These are phyloP conservation scores for Danio aesculapii DNA, from an alignment of 2,797 vertebrate species.

Conservation along the genomic window DNA sequence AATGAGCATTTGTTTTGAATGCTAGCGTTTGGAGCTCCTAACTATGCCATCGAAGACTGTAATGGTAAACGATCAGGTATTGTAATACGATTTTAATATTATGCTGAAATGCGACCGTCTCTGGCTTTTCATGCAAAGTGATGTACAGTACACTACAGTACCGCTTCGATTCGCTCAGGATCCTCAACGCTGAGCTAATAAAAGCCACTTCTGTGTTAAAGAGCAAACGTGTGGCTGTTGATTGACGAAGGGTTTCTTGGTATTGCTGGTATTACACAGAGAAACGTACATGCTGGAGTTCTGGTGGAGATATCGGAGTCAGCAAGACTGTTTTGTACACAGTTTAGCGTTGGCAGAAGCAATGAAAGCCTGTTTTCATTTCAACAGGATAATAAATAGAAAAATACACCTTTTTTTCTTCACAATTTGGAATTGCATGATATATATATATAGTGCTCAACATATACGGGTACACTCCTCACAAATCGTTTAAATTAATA, in stretches of 20 bases:
- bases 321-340: neutral
- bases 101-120: slow-evolving; percentile 5
- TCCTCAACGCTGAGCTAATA: slow-evolving; percentile 32
- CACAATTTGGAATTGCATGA: no score
- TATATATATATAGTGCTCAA: no score
- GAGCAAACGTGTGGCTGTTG: slow-evolving; percentile 1
- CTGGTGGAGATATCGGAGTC: neutral
- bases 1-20: neutral
- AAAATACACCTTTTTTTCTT: no score
- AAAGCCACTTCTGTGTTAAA: slow-evolving; percentile 34
- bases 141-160: neutral
- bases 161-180: slow-evolving; percentile 1
- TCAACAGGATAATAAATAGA: no score
- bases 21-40: slow-evolving; percentile 4
- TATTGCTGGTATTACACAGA: neutral
- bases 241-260: neutral
- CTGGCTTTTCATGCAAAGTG: slow-evolving; percentile 12
- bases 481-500: no score
- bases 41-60: slow-evolving; percentile 14
- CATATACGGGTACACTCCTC: no score
- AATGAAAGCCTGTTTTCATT: no score
- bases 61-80: slow-evolving; percentile 40
- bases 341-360: neutral
- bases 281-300: neutral
- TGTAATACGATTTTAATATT: slow-evolving; percentile 42